These are phyloP conservation scores for Eumacrocentrus americanus DNA, from an alignment of 2,888 invertebrate genomes.

Conservation along the genomic window DNA sequence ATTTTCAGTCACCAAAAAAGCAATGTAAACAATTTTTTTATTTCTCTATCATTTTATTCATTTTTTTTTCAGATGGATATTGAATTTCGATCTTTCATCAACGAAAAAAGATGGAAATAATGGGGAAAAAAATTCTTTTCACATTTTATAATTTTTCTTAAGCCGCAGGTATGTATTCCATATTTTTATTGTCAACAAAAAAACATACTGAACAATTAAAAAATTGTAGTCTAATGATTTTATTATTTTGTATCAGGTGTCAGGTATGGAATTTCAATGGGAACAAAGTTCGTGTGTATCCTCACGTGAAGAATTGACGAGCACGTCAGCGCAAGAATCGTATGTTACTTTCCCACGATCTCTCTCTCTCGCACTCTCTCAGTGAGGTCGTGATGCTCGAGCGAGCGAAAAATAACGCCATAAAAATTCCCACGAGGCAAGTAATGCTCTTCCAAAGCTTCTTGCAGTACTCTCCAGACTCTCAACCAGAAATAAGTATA, in stretches of 20 bases:
- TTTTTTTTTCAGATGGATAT: too few relatives aligned
- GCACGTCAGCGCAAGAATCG: neutral
- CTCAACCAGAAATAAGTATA: slow-evolving; percentile 1
- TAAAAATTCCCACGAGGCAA: slow-evolving; percentile 17
- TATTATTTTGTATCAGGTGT: neutral
- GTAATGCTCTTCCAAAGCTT: slow-evolving; percentile 9
- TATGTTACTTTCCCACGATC: slow-evolving; percentile 25
- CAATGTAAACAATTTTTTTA: too few relatives aligned
- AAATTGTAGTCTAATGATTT: neutral
- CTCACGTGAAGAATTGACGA: neutral
- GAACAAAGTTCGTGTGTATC: neutral
- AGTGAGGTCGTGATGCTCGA: slow-evolving; percentile 10
- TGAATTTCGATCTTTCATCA: too few relatives aligned
- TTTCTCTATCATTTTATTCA: too few relatives aligned
- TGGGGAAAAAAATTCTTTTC: too few relatives aligned
- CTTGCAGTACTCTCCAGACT: neutral
- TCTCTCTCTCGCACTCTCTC: neutral
- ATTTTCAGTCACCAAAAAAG: too few relatives aligned
- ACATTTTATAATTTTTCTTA: neutral
- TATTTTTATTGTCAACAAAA: neutral
- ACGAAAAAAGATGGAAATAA: too few relatives aligned
- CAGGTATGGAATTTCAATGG: neutral
- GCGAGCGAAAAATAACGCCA: slow-evolving; percentile 16
- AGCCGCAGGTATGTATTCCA: too few relatives aligned
- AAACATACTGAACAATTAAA: neutral